Base-by-base conservation (phyloP, 1,140 invertebrate genomes). In the Drosophila ananassae region DNA sequence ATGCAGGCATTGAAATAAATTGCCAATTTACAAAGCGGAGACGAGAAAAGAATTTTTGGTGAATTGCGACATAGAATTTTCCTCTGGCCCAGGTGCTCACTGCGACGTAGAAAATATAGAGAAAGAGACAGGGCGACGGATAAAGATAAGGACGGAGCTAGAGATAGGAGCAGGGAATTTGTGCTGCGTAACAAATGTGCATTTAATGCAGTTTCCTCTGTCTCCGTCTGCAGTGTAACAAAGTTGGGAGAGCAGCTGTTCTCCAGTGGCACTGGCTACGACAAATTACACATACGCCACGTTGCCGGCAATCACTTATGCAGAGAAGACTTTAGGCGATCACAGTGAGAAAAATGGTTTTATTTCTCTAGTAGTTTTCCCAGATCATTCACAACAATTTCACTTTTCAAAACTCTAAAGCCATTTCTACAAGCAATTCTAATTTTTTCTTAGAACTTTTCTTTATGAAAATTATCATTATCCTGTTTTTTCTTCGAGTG, bases 201-300 rank as follows among this genome's bases (percentile, higher is more conserved):
- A 79, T 82, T 87, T 87, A 89, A 87, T 87, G 59, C 63, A 87
- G 64, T 87, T 58, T 66, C 46, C 64, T 59, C 34, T 39, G 34
- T 73, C 59, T 61, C 59, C 47, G 51, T 73, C 39, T 52, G 68
- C 72, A 56, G 60, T 52, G 39, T 64, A 64, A 58, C 71, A 74
- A 74, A 74, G 72, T 74, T 58, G 72, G 41, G 13, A 25, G 39
- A 57, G 60, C 47, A 74, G 73, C 72, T 68, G 73, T 47, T 50
- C 60, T 56, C 44, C 63, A 63, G 58, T 62, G 52, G 68, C 47
- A 58, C 69, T 52, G 60, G 61, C 66, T 63, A 72, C 71, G 68
- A 83, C 80, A 87, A 87, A 89, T 85, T 89, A 89, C 83, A 77
- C 79, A 87, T 82, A 87, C 82, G 82, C 71, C 82, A 71, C 41